phyloP scores from a whole-genome alignment of 2,113 vertebrate species.

The Zonotrichia leucophrys region DNA sequence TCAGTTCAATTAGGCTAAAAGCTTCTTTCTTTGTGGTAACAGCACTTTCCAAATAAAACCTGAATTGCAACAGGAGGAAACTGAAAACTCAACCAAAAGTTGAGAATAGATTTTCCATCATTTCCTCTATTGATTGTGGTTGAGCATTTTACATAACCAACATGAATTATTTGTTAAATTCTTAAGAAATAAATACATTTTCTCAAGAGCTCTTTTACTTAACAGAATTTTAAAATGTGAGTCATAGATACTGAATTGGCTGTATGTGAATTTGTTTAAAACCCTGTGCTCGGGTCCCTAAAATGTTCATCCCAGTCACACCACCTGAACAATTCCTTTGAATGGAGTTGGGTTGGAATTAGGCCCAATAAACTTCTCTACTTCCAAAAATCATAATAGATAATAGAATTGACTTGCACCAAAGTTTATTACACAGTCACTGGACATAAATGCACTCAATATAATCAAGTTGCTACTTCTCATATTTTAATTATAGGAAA shows the following conservation, averaged over 20 bases:
- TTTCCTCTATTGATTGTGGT: background rate
- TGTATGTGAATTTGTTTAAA: background rate
- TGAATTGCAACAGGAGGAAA: background rate
- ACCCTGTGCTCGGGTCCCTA: background rate
- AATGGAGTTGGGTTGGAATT: background rate
- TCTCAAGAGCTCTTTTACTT: background rate
- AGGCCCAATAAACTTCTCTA: background rate
- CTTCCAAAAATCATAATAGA: background rate
- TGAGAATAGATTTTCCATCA: background rate
- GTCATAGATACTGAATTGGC: background rate
- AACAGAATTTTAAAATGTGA: background rate
- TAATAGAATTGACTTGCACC: constrained; percentile 25
- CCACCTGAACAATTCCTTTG: background rate
- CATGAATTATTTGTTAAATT: background rate
- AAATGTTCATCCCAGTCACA: background rate
- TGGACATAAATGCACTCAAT: constrained; percentile 31
- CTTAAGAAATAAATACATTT: background rate
- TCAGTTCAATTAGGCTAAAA: constrained; percentile 76
- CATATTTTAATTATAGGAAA: constrained; percentile 63
- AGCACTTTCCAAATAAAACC: background rate
- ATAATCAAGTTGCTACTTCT: constrained; percentile 41
- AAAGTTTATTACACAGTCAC: constrained; percentile 42
- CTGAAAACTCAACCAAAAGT: background rate
- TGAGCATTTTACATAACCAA: background rate
- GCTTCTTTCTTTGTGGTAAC: constrained; percentile 39